Percentiles rank a stretch among this genome's conserved stretches.
These are phyloP conservation scores for Diadegma fenestrale DNA, from an alignment of 2,888 invertebrate genomes.

Conservation along the genomic window DNA sequence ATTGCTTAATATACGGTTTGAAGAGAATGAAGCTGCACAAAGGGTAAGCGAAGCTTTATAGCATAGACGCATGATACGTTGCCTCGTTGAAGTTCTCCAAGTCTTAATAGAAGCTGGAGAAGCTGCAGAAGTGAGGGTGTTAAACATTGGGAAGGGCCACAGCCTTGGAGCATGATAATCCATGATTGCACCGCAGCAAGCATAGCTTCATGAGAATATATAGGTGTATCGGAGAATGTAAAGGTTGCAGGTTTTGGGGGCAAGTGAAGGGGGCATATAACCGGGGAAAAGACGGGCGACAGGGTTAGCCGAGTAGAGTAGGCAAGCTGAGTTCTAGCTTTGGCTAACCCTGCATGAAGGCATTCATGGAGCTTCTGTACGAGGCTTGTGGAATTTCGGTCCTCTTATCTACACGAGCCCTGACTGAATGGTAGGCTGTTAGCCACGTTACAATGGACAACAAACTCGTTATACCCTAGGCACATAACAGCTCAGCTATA, in stretches of 20 bases:
- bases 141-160: constrained; percentile 50
- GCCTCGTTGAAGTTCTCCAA: constrained; percentile 63
- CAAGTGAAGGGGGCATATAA: constrained; percentile 35
- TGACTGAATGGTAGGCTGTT: constrained; percentile 62
- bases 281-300: constrained; percentile 59
- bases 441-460: constrained; percentile 65
- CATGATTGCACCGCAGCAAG: constrained; percentile 65
- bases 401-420: constrained; percentile 64
- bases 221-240: constrained; percentile 50
- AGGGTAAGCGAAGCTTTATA: constrained; percentile 28
- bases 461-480: constrained; percentile 60
- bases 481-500: constrained; percentile 54
- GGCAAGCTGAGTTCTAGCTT: constrained; percentile 27
- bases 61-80: constrained; percentile 62
- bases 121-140: constrained; percentile 38
- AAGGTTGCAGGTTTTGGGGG: constrained; percentile 26
- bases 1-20: constrained; percentile 66
- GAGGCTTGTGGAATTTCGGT: constrained; percentile 63
- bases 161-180: constrained; percentile 68
- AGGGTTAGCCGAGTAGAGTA: constrained; percentile 39
- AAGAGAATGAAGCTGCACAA: constrained; percentile 56
- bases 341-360: constrained; percentile 56
- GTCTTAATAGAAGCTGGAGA: constrained; percentile 66
- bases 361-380: constrained; percentile 62
- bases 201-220: constrained; percentile 20